These are phyloP conservation scores for Pammene aurita DNA, from an alignment of 2,888 invertebrate species.

Conservation along the genomic window DNA sequence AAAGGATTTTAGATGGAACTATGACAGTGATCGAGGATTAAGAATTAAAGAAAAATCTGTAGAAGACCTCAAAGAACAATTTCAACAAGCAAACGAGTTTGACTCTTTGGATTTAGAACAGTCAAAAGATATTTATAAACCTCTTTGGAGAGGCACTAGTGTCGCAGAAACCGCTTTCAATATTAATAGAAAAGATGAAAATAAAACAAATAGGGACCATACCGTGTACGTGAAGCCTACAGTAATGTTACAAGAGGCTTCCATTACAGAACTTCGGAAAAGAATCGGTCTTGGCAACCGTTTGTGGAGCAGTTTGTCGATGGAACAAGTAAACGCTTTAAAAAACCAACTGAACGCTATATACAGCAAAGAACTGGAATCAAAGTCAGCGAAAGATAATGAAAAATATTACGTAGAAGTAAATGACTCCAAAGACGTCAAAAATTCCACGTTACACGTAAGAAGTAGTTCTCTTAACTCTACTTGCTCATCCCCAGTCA, in stretches of 20 bases:
- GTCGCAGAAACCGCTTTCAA: conserved; percentile 90
- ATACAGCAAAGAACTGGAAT: conserved; percentile 85
- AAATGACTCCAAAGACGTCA: conserved; percentile 61
- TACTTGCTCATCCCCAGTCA: conserved; percentile 65
- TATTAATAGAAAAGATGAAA: conserved; percentile 85
- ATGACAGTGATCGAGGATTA: conserved; percentile 89
- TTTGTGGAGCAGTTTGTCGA: conserved; percentile 92
- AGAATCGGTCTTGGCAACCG: conserved; percentile 87
- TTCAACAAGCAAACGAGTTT: conserved; percentile 85
- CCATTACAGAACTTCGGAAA: conserved; percentile 73
- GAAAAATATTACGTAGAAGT: conserved; percentile 86
- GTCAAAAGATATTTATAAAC: conserved; percentile 88
- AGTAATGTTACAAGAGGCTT: conserved; percentile 65
- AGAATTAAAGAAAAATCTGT: conserved; percentile 93
- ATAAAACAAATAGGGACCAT: conserved; percentile 60
- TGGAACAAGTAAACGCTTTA: conserved; percentile 91
- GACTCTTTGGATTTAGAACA: conserved; percentile 74
- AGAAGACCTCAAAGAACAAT: conserved; percentile 91
- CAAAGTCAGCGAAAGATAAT: conserved; percentile 65
- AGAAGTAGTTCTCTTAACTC: conserved; percentile 83
- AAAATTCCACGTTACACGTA: conserved; percentile 78
- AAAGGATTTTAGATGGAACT: conserved; percentile 89
- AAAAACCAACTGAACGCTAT: conserved; percentile 92
- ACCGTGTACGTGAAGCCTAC: conserved; percentile 59
- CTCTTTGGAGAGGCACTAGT: conserved; percentile 92